Evolutionary conservation across 2,888 invertebrate species (phyloP), one percentile per base, ranked within the genome.

Genomic region (Punctoribates punctum): DNA sequence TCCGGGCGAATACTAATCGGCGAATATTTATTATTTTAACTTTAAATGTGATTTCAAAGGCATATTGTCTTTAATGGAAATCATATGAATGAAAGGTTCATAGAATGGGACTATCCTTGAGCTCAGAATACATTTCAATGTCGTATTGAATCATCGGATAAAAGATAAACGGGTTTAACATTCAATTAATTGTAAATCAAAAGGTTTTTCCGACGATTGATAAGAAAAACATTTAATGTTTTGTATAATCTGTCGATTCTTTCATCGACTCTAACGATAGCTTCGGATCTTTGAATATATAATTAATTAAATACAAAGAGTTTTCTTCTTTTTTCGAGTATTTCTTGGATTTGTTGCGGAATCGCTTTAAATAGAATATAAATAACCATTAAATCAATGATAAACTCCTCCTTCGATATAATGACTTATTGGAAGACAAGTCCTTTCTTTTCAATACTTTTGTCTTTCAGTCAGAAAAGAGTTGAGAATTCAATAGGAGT

Each of bases 321-420:
- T 17, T 54, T 54, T 54, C 9, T 13, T n/a, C 8, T 46, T 11
- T 11, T 46, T 11, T 46, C 8, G 46, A 11, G 15, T 46, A 46
- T 46, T 11, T 11, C 46, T 46, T 46, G 46, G 46, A 15, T 46
- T 11, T 46, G 46, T 54, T 54, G 54, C 54, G 27, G 27, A 62
- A 62, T 62, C 20, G 25, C 60, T 62, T 62, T 23, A 62, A 62
- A 62, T 62, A 62, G 60, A 62, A 62, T 11, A 62, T 23, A 54
- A 54, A 54, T 54, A 54, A n/a, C n/a, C 54, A 54, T 54, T 54
- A 54, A 54, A 13, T 54, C 54, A 54, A 54, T 54, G 42, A 42
- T 42, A 42, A 9, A 42, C 6, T 54, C 5, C 5, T 54, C 17
- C 9, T 54, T n/a, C n/a, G n/a, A n/a, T n/a, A n/a, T 54, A n/a